Base-by-base conservation (phyloP, 1,140 invertebrate genomes). In the Hycleus phaleratus region DNA sequence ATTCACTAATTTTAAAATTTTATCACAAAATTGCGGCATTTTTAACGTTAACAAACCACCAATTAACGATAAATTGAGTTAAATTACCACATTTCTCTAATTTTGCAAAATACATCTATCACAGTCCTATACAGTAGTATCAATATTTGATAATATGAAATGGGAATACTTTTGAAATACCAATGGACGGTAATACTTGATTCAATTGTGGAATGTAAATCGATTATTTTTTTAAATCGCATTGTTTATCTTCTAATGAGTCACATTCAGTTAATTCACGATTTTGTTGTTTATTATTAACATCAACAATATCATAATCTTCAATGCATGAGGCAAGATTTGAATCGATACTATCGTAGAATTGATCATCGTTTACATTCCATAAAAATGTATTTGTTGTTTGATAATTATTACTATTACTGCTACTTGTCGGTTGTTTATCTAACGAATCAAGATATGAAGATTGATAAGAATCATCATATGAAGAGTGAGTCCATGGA, bases 331-430 rank as follows among this genome's bases (percentile, higher is more conserved):
- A 74, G 49, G 65, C 57, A 43, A 77, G 64, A 18, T 74, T 68
- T 4, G 74, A 77, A 62, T 82, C 77, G 43, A 81, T 81, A 64
- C 80, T 81, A 59, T 82, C 81, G 60, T 79, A 81, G 61, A 61
- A 71, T 50, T 68, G 62, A 11, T 43, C 18, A 18, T 18, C 32
- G 18, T 56, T 38, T 5, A 73, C 74, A 45, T 74, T 73, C 55
- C 78, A 79, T 46, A 49, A 73, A 75, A 68, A 70, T 6, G 58
- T 67, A 53, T 69, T 71, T 12, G 71, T 64, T 18, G 64, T 79
- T 73, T 60, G 75, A 70, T 62, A 77, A 73, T 49, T 74, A 48
- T 46, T 77, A 75, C 32, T 72, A 66, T 72, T 68, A 59, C 66
- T 66, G 66, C 18, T 18, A 18, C 18, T 64, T 62, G 56, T 68